Evolutionary conservation across 2,888 invertebrate species (phyloP).

Genomic region (Thysanoteuthis rhombus): DNA sequence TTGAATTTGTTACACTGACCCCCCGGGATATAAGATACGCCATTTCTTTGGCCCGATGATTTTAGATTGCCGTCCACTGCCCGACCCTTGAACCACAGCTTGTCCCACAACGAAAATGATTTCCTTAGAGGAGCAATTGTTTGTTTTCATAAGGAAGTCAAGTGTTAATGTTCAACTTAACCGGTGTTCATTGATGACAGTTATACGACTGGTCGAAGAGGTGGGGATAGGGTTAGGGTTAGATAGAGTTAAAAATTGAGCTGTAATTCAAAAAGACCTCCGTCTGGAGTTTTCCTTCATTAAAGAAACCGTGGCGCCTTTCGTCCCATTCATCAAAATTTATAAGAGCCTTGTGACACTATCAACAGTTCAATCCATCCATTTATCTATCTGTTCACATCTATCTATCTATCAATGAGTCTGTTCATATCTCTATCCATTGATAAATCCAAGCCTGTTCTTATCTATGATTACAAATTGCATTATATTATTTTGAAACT

Average conservation of each 20-base stretch:
- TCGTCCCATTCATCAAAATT: background rate
- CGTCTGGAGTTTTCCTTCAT: background rate
- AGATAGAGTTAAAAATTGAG: background rate
- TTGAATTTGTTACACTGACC: too few relatives aligned
- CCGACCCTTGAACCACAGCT: background rate
- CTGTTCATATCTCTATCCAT: too few relatives aligned
- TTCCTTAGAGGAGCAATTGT: background rate
- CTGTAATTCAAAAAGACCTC: background rate
- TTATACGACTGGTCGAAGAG: background rate
- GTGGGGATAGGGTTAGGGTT: too few relatives aligned
- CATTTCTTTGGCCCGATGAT: background rate
- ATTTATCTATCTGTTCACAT: too few relatives aligned
- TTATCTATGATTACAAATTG: too few relatives aligned
- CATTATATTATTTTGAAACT: too few relatives aligned
- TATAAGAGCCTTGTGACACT: background rate
- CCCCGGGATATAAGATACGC: background rate
- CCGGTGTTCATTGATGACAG: slow-evolving; percentile 12
- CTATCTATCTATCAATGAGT: too few relatives aligned
- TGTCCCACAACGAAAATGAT: too few relatives aligned
- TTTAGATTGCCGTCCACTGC: background rate
- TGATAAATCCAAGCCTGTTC: too few relatives aligned
- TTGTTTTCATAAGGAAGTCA: background rate
- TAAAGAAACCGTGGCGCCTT: background rate
- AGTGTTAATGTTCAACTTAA: background rate
- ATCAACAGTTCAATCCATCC: too few relatives aligned